Conservation (phyloP, 2,888 invertebrate species). For the Norana najaformis region DNA sequence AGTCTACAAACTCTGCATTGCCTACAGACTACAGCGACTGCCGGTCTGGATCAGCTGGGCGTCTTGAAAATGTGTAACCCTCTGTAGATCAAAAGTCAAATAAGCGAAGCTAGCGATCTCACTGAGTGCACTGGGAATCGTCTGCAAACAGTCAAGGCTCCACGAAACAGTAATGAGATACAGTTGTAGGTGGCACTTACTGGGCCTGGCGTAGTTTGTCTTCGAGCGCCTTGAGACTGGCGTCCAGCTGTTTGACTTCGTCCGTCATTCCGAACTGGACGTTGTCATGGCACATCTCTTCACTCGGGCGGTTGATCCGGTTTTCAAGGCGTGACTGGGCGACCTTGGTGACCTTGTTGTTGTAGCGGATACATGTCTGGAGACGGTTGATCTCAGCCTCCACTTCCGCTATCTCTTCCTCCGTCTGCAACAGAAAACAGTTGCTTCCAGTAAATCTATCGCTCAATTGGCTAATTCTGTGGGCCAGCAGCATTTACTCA, state of each 20-base stretch:
- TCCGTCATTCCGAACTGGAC: conserved; percentile 29
- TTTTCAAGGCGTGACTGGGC: conserved; percentile 26
- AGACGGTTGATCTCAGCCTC: conserved; percentile 28
- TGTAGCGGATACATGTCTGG: neutral
- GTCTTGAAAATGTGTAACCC: too few relatives aligned
- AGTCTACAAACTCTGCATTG: too few relatives aligned
- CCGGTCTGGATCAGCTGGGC: too few relatives aligned
- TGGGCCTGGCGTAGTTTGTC: conserved; percentile 36
- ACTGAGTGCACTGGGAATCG: neutral
- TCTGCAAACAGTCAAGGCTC: neutral
- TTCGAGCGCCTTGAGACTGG: conserved; percentile 25
- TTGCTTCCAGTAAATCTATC: neutral
- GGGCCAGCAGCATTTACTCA: neutral
- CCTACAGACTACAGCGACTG: too few relatives aligned
- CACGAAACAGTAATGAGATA: neutral
- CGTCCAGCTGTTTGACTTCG: conserved; percentile 31
- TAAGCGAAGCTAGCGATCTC: neutral
- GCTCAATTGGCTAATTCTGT: neutral
- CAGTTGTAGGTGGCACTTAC: conserved; percentile 26
- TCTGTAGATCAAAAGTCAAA: neutral
- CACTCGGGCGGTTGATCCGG: conserved; percentile 18
- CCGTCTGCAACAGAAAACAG: neutral
- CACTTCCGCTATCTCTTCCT: conserved; percentile 28
- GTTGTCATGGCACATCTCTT: conserved; percentile 25
- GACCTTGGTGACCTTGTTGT: conserved; percentile 24